Base-by-base conservation (phyloP, 2,113 vertebrate genomes). In the Abramis brama region DNA sequence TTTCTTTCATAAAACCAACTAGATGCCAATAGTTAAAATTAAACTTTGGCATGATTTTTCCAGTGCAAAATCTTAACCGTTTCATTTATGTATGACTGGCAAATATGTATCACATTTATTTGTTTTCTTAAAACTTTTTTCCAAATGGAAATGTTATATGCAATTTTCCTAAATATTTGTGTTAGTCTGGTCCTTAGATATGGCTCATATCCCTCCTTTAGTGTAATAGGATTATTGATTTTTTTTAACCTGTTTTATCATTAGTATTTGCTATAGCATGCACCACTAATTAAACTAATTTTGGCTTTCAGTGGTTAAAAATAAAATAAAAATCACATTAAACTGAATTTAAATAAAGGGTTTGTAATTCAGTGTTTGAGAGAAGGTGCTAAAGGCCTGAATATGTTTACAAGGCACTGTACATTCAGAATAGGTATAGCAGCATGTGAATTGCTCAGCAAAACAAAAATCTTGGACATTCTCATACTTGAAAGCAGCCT, bases 371-470 rank as follows among this genome's bases (percentile, higher is more conserved):
- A 80, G 59, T 19, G 6, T 27, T 43, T 64, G 30, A 57, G 19
- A 36, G 50, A 39, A n/a, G 3, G 39, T 74, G 12, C 23, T 55
- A 60, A 47, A 13, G 8, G 10, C 12, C 45, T 36, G 10, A 82
- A 50, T 68, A 70, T 45, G 12, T 55, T 12, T 36, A 47, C 45
- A 82, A 55, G 60, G 27, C 64, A 81, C n/a, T 66, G 59, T 45
- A 47, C 17, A 47, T 81, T 81, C 59, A 43, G 59, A 27, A 66
- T 9, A 60, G 1, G 11, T 19, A 47, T 27, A 66, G 79, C 59
- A 47, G 79, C 36, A 81, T 47, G 9, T 82, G 64, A 62, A 85
- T 33, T 11, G 39, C 45, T 70, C 62, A 68, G 76, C 47, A 82
- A 70, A 52, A 82, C 43, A 23, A 82, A 36, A 17, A 82, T 57